Evolutionary conservation across 2,113 vertebrate species (phyloP).

Genomic region (Microcebus murinus): DNA sequence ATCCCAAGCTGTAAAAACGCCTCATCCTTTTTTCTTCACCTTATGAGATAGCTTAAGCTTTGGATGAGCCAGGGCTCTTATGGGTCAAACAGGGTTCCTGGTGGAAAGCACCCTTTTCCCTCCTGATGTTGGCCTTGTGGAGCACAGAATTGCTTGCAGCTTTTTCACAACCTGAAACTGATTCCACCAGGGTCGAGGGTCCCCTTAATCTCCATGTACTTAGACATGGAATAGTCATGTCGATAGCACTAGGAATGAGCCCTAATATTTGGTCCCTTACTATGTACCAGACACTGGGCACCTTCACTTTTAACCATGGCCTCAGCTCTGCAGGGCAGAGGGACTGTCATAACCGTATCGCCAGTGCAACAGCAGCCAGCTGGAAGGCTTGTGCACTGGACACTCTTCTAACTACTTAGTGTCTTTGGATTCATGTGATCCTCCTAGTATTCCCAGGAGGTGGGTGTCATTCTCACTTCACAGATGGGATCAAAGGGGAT

Average conservation of each 20-base stretch:
- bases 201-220: no score
- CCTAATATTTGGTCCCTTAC: not conserved
- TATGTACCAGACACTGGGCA: not conserved
- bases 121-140: not conserved
- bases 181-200: not conserved
- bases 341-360: fast-evolving
- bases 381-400: fast-evolving
- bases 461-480: not conserved
- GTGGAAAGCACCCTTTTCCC: no score
- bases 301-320: not conserved
- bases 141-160: not conserved
- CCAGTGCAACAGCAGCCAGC: not conserved
- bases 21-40: not conserved
- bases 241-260: fast-evolving
- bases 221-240: not conserved
- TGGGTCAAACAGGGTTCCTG: not conserved
- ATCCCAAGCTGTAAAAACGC: not conserved
- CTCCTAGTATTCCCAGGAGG: not conserved
- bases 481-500: not conserved
- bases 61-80: no score
- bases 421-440: not conserved
- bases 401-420: not conserved
- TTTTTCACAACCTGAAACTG: not conserved
- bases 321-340: fast-evolving
- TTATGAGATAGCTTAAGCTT: not conserved